Evolutionary conservation across 2,797 vertebrate species (phyloP), one percentile per base, ranked within the genome.

Genomic region (Poeciliopsis gracilis): DNA sequence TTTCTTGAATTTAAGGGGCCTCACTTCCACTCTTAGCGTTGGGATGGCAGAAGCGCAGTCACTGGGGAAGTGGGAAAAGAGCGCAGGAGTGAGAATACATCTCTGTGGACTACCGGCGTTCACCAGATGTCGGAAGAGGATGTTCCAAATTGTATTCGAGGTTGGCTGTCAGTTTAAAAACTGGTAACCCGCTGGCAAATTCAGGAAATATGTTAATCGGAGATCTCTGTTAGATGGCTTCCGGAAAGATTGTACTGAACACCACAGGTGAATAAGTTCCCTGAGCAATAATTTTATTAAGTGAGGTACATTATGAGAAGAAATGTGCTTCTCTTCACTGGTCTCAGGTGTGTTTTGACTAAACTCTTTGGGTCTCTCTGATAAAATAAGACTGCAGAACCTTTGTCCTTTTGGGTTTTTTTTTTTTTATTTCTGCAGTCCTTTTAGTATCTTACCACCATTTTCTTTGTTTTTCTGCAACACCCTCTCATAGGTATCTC

Each of bases 251-350:
- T 28, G 7, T 11, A 10, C 38, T 9, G 25, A 57, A 75, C 28
- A 75, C 30, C 51, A 43, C 45, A 63, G 57, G 5, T 61, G 57
- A 47, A 75, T 28, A 7, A 16, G 55, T 20, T 28, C 28, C n/a
- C 30, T 10, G 20, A 28, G 28, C 12, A 23, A 18, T 20, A 61
- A 88, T 89, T 86, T 77, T 75, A 85, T 81, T 77, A 88, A 89
- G 89, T 88, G 81, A 90, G 79, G 87, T 87, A 38, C 23, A 73
- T 73, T 45, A 88, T 71, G 82, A 81, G 80, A 33, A 89, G 83
- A 79, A 81, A 82, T 82, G 84, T 30, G 82, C 73, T 5, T 16
- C 87, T 86, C 82, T 80, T 85, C 83, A 82, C 72, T 67, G 13
- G 79, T 85, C 88, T 87, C 82, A 30, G 47, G 79, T 72, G 81